These are phyloP conservation scores for Lophotis ruficrista DNA, from an alignment of 2,113 vertebrate genomes.

Conservation along the genomic window DNA sequence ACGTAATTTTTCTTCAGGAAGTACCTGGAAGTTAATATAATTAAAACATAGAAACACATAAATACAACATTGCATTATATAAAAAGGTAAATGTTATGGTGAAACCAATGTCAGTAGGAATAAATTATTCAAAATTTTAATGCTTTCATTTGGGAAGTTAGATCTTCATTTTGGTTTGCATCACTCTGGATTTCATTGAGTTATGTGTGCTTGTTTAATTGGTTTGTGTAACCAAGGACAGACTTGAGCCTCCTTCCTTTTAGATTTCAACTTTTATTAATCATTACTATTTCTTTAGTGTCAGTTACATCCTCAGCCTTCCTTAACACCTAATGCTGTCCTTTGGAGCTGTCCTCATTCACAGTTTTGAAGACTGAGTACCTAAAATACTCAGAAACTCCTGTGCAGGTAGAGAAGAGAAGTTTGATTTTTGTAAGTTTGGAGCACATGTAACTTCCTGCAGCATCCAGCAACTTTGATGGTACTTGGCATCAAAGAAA, in stretches of 20 bases:
- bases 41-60: not conserved
- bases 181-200: not conserved
- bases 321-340: not conserved
- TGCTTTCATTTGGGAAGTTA: not conserved
- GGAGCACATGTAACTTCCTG: not conserved
- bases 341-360: not conserved
- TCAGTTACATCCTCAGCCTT: not conserved
- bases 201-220: not conserved
- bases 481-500: not conserved
- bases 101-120: not conserved
- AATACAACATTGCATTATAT: not conserved
- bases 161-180: not conserved
- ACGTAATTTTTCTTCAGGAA: not conserved
- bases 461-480: not conserved
- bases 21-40: not conserved
- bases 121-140: not conserved
- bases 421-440: not conserved
- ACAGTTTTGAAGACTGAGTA: not conserved
- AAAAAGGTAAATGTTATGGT: not conserved
- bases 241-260: not conserved
- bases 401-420: not conserved
- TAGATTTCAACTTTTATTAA: not conserved
- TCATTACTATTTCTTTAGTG: not conserved
- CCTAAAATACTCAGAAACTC: not conserved
- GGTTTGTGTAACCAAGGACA: not conserved